phyloP scores from a whole-genome alignment of 2,888 invertebrate genomes.

The Cheilosia impressa region DNA sequence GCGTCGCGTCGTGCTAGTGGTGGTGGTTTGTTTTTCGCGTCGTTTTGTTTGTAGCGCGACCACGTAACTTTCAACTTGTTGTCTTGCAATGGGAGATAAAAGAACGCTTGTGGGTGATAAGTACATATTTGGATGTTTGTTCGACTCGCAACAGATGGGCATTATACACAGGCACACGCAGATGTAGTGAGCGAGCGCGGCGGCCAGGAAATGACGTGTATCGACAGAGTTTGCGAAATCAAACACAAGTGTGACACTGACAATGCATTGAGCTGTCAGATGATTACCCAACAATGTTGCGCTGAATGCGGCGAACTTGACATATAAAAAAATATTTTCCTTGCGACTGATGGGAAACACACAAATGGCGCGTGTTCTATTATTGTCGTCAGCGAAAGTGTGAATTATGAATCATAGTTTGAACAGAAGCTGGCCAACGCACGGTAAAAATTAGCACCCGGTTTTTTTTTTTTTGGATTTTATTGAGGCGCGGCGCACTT shows the following conservation, averaged over 20 bases:
- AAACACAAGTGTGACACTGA: background rate
- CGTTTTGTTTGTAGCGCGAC: slow-evolving; percentile 12
- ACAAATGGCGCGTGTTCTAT: slow-evolving; percentile 9
- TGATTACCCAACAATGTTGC: too few relatives aligned
- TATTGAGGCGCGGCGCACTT: background rate
- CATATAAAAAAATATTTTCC: background rate
- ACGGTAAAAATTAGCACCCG: slow-evolving; percentile 4
- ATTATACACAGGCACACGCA: background rate
- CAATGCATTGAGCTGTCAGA: background rate
- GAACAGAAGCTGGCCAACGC: background rate
- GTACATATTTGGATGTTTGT: slow-evolving; percentile 37
- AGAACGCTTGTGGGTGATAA: slow-evolving; percentile 50
- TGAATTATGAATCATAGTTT: slow-evolving; percentile 15
- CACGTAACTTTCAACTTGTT: slow-evolving; percentile 37
- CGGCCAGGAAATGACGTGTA: slow-evolving; percentile 22
- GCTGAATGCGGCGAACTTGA: background rate
- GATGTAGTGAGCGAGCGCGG: background rate
- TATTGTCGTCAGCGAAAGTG: slow-evolving; percentile 10
- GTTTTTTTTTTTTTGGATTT: background rate
- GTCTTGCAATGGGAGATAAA: slow-evolving; percentile 30
- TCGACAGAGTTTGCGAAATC: slow-evolving; percentile 9
- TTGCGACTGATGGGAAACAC: background rate
- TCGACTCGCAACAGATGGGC: slow-evolving; percentile 6
- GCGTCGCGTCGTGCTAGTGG: background rate
- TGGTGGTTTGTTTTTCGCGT: slow-evolving; percentile 1